phyloP scores from a whole-genome alignment of 2,888 invertebrate genomes.

The Arenicola marina region DNA sequence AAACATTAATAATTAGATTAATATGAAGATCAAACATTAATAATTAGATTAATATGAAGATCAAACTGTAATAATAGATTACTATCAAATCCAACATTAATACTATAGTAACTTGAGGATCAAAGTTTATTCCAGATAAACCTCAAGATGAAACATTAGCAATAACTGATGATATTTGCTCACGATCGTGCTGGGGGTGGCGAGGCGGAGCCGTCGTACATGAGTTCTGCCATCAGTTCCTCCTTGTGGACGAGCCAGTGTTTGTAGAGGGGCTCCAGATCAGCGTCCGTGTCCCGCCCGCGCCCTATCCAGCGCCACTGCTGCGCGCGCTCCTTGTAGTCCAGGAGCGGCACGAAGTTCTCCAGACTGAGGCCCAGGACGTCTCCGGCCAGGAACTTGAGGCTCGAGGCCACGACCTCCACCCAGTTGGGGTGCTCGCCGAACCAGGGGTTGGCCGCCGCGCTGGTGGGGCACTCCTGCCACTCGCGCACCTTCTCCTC shows the following conservation, averaged over 20 bases:
- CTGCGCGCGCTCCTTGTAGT: conserved; percentile 72
- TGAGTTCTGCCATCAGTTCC: conserved; percentile 50
- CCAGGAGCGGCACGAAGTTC: conserved; percentile 86
- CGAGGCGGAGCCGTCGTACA: conserved; percentile 51
- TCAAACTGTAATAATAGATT: no score
- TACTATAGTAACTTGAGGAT: no score
- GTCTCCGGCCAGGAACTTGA: conserved; percentile 83
- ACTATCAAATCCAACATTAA: no score
- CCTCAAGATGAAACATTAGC: no score
- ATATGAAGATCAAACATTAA: no score
- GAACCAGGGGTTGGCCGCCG: conserved; percentile 58
- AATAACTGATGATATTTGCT: no score
- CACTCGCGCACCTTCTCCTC: conserved; percentile 64
- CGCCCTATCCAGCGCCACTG: conserved; percentile 91
- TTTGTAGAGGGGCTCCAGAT: conserved; percentile 75
- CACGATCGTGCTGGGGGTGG: conserved; percentile 61
- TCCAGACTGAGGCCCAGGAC: conserved; percentile 74
- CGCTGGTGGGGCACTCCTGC: conserved; percentile 54
- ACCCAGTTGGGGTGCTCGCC: conserved; percentile 64
- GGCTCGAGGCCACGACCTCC: conserved; percentile 74
- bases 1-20: no score
- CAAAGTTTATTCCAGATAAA: no score
- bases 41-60: no score
- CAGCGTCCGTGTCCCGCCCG: conserved; percentile 77
- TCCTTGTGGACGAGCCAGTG: conserved; percentile 70